These are phyloP conservation scores for Sphecodes monilicornis DNA, from an alignment of 2,888 invertebrate species.

Conservation along the genomic window DNA sequence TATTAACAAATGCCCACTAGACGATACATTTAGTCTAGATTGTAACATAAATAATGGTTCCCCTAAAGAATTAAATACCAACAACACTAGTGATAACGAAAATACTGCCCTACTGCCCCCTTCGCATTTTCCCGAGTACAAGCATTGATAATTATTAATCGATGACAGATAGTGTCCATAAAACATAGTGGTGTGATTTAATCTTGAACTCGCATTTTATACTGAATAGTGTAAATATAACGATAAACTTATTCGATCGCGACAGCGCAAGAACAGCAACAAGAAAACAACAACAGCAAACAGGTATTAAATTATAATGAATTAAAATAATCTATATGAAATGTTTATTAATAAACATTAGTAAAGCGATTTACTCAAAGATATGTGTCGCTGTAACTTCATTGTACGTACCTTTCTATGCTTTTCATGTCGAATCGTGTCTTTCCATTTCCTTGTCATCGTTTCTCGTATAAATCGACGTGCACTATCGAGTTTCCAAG, in stretches of 20 bases:
- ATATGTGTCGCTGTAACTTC: conserved; percentile 7
- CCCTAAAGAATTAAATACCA: conserved; percentile 81
- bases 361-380: conserved; percentile 79
- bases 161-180: conserved; percentile 82
- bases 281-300: conserved; percentile 71
- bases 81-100: conserved; percentile 83
- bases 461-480: not conserved
- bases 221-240: conserved; percentile 84
- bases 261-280: conserved; percentile 67
- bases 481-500: not conserved
- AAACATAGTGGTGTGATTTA: conserved; percentile 82
- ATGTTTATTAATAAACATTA: conserved; percentile 84
- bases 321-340: conserved; percentile 82
- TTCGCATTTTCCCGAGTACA: conserved; percentile 83
- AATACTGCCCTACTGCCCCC: conserved; percentile 83
- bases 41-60: conserved; percentile 83
- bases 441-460: not conserved
- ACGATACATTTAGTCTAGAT: conserved; percentile 83
- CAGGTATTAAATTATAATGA: conserved; percentile 82
- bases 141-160: conserved; percentile 83
- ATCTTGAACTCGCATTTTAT: conserved; percentile 84
- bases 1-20: conserved; percentile 82
- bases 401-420: not conserved
- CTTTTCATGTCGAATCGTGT: not conserved
- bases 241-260: conserved; percentile 77